phyloP scores from a whole-genome alignment of 2,113 vertebrate species.

The Cnemophilus loriae region DNA sequence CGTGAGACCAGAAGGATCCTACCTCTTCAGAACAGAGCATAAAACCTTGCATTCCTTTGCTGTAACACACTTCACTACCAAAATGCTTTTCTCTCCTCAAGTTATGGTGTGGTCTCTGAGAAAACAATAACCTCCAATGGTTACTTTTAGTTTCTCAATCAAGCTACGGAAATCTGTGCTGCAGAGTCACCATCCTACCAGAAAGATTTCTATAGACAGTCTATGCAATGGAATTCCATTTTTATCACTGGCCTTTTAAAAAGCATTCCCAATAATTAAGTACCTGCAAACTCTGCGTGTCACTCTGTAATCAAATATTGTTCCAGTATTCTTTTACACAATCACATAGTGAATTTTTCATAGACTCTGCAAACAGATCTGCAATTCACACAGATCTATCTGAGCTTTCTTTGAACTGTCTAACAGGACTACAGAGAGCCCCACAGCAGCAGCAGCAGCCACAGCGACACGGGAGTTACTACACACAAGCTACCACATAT shows the following conservation, averaged over 20 bases:
- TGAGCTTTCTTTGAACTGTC: neutral
- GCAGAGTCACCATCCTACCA: neutral
- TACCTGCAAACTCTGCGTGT: neutral
- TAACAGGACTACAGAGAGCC: neutral
- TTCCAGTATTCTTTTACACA: neutral
- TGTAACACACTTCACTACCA: neutral
- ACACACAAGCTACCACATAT: neutral
- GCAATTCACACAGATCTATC: neutral
- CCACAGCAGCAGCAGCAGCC: neutral
- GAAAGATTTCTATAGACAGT: neutral
- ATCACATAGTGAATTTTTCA: neutral
- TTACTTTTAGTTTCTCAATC: neutral
- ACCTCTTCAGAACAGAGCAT: neutral
- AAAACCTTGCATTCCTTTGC: neutral
- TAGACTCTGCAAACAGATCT: neutral
- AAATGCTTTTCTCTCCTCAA: neutral
- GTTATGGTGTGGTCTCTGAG: neutral
- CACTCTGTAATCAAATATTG: neutral
- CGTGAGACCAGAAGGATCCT: neutral
- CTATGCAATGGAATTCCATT: neutral
- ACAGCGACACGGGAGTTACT: accelerated
- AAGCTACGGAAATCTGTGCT: neutral
- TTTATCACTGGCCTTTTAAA: neutral
- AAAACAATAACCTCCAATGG: neutral
- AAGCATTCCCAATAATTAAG: neutral